Evolutionary conservation across 2,888 invertebrate genomes (phyloP).

Genomic region (Polietes domitor): DNA sequence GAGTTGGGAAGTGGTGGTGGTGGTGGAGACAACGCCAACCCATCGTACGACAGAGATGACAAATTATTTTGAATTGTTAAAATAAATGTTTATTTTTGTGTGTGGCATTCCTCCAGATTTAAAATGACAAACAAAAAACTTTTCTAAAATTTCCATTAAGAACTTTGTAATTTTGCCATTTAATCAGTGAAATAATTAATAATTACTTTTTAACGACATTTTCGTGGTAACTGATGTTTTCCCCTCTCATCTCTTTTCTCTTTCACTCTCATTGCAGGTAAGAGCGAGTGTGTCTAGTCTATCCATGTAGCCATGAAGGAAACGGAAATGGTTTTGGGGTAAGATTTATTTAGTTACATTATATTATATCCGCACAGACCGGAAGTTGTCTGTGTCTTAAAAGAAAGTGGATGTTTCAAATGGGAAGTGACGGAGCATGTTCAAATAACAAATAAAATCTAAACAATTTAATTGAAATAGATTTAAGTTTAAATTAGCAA

Average conservation of each 20-base stretch:
- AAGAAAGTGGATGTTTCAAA: no score
- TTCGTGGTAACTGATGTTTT: background rate
- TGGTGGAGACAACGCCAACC: no score
- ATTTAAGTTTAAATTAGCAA: no score
- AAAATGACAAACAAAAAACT: background rate
- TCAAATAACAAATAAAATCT: no score
- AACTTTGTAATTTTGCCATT: background rate
- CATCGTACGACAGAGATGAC: background rate
- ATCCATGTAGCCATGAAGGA: background rate
- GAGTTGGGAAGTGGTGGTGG: background rate
- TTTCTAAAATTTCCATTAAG: background rate
- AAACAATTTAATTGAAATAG: no score
- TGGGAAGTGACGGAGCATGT: no score
- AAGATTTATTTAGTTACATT: background rate
- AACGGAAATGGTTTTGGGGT: background rate
- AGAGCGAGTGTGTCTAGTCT: background rate
- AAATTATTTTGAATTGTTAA: background rate
- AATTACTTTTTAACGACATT: background rate
- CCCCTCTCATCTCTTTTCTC: background rate
- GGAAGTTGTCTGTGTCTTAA: no score
- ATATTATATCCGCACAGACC: no score
- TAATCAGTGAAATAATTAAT: slow-evolving; percentile 6
- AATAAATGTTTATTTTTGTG: slow-evolving; percentile 2
- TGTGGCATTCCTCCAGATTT: background rate
- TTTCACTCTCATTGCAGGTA: slow-evolving; percentile 4